Evolutionary conservation across 2,888 invertebrate genomes (phyloP), one percentile per base, ranked within the genome.

Genomic region (Eurytoma adleriae): DNA sequence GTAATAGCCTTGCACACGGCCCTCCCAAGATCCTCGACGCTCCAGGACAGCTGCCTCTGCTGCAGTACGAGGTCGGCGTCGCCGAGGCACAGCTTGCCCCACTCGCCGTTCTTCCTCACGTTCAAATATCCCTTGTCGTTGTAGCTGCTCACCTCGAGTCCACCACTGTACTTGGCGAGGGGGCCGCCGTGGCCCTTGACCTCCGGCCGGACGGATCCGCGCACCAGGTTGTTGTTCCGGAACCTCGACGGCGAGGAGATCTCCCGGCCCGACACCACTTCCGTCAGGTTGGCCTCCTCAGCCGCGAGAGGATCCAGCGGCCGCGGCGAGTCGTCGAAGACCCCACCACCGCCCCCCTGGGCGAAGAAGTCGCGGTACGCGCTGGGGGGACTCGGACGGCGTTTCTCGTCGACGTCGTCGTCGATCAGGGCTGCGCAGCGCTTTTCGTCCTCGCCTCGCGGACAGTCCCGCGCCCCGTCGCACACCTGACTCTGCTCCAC

Each of bases 1-100:
- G 96, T 96, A 91, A 96, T 94, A 2, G 95, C 94, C 86, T 94
- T 93, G 90, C 96, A 96, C 3, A 96, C 95, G 0, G 95, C 95
- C 87, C 93, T 92, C 5, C 95, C 96, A 56, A 96, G 92, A 87
- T 96, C 95, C 24, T 94, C 92, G 50, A 96, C 91, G 85, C 94
- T 93, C 91, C 94, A 93, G 3, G 93, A 91, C 68, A 93, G 92
- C 70, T 93, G 92, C 1, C 93, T 93, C 81, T 92, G 91, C 54
- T 92, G 91, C 2, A 93, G 92, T 0, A 94, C 92, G 83, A 93
- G 92, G 66, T 93, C 92, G 86, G 95, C 94, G 83, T 94, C 94
- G 82, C 94, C 94, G 20, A 95, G 92, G 85, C 96, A 96, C 4
- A 96, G 91, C 87, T 95, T 95, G 5, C 96, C 96, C 96, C 96